Conservation (phyloP, 2,113 vertebrate genomes). For the Procavia capensis region DNA sequence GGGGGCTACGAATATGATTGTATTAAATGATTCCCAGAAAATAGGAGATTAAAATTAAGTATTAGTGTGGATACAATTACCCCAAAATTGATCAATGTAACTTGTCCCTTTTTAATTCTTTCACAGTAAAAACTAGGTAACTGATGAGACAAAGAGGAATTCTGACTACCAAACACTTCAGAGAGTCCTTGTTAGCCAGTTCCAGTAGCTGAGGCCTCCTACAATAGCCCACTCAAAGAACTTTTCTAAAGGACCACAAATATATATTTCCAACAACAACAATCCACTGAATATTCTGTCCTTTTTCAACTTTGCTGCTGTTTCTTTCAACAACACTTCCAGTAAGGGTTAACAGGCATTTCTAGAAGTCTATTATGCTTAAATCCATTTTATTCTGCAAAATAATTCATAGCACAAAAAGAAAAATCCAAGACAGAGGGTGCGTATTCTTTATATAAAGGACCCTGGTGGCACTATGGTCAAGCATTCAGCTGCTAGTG, state of each 20-base stretch:
- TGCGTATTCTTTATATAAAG: background rate
- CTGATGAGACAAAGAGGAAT: background rate
- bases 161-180: slow-evolving; percentile 11
- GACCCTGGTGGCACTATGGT: background rate
- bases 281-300: background rate
- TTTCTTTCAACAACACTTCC: background rate
- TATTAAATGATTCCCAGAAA: background rate
- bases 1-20: background rate
- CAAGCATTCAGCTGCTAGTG: background rate
- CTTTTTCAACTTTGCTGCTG: background rate
- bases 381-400: background rate
- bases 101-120: background rate
- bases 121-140: slow-evolving; percentile 29
- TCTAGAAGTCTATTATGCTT: background rate
- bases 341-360: background rate
- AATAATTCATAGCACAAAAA: background rate
- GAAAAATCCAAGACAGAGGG: background rate
- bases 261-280: background rate
- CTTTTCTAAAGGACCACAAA: background rate
- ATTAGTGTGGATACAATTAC: background rate
- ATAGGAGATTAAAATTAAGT: background rate
- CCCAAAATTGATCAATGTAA: background rate
- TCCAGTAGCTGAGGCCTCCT: background rate
- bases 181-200: background rate
- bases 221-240: background rate